Evolutionary conservation across 2,113 vertebrate species (phyloP), one percentile per base, ranked within the genome.

Genomic region (Poicephalus meyeri): DNA sequence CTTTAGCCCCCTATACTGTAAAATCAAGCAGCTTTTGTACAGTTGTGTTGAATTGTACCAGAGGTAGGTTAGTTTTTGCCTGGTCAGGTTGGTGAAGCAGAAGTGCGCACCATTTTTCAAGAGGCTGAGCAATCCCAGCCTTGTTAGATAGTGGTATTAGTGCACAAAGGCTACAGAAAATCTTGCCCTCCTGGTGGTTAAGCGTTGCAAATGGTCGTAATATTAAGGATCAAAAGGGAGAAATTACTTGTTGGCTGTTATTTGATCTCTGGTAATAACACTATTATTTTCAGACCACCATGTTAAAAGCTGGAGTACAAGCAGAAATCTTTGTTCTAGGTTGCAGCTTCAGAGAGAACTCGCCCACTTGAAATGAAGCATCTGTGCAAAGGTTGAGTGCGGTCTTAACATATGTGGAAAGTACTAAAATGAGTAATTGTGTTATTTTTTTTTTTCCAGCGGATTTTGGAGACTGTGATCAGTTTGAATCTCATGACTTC

Each of bases 401-500:
- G 87, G 83, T 55, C 86, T 95, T 90, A 70, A 78, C 73, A 12
- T 88, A 42, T 46, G 74, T 76, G 72, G 61, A 92, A 93, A 96
- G 56, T 89, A 74, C 89, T 93, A 77, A 87, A 91, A 81, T 86
- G 86, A 94, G 77, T 90, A 93, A 93, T 44, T 86, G 70, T 97
- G 84, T 63, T 93, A 73, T 89, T 93, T 97, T 93, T 20, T 42
- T 42, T 95, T 95, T 96, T 91, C 80, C 96, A 99, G 99, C 99
- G 93, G 99, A 99, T 97, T 99, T 99, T 98, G 99, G 99, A 97
- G 99, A 99, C 97, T 99, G 98, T 95, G 98, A 98, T 96, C 98
- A 99, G 72, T 99, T 99, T 97, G 98, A 98, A 96, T 99, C 99
- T 97, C 99, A 99, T 97, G 99, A 99, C 97, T 99, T 99, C 98